phyloP scores from a whole-genome alignment of 2,888 invertebrate genomes.

The Kuschelorhynchus macadamiae region DNA sequence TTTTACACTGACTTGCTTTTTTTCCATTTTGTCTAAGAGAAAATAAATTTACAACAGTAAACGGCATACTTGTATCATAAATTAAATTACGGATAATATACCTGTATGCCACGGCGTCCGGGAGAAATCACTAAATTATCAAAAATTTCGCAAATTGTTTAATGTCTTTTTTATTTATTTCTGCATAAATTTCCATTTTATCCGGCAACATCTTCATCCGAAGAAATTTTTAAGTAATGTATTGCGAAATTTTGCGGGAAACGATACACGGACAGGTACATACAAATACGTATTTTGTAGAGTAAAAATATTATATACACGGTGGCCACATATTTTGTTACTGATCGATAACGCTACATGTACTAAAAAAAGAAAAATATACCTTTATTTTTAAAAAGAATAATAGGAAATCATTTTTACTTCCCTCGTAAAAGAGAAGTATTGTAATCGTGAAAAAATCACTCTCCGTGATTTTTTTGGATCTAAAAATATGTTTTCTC shows the following conservation, averaged over 20 bases:
- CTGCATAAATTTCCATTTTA: conserved; percentile 32
- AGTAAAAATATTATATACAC: no score
- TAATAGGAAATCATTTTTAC: no score
- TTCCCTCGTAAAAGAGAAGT: no score
- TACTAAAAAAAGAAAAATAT: no score
- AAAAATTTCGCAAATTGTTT: conserved; percentile 39
- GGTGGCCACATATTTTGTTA: no score
- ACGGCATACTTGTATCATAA: conserved; percentile 22
- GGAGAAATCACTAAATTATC: conserved; percentile 35
- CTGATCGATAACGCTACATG: no score
- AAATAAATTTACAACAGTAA: conserved; percentile 36
- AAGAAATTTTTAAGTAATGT: conserved; percentile 17
- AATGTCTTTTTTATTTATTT: conserved; percentile 17
- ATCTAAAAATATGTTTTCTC: no score
- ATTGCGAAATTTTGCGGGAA: conserved; percentile 7
- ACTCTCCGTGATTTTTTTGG: no score
- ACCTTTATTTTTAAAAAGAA: no score
- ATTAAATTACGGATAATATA: conserved; percentile 39
- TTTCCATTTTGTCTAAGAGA: conserved; percentile 25
- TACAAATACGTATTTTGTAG: no score
- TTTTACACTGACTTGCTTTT: conserved; percentile 5
- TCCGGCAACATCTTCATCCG: conserved; percentile 31
- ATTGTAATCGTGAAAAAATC: no score
- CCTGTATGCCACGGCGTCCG: conserved; percentile 13
- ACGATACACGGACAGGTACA: no score